Percentiles rank a stretch among this genome's conserved stretches.
These are phyloP conservation scores for Leptinotarsa texana DNA, from an alignment of 1,140 invertebrate species.

Conservation along the genomic window DNA sequence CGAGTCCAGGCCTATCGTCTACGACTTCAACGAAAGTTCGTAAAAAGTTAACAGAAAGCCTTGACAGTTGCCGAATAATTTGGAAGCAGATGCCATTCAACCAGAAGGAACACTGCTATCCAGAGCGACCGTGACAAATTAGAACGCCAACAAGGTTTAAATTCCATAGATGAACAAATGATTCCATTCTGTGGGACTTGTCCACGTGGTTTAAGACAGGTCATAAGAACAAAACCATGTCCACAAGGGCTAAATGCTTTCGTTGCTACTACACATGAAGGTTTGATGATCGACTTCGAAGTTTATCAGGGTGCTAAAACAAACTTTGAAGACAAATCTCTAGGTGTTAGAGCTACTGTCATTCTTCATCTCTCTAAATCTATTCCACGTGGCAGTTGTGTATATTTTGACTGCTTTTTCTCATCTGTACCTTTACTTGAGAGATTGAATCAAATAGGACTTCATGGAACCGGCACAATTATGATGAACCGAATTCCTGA, in stretches of 20 bases:
- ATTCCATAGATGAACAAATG: neutral
- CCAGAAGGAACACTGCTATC: slow-evolving; percentile 9
- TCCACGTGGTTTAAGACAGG: neutral
- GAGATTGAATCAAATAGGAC: neutral
- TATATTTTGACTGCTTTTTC: neutral
- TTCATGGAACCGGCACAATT: slow-evolving; percentile 5
- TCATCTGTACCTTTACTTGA: neutral
- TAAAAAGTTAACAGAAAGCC: neutral
- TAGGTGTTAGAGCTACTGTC: slow-evolving; percentile 6
- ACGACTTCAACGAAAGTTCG: neutral
- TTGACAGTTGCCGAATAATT: slow-evolving; percentile 1
- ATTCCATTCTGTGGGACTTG: neutral
- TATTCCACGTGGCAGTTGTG: neutral
- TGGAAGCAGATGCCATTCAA: slow-evolving; percentile 10
- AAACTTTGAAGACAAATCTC: neutral
- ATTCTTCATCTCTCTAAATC: neutral
- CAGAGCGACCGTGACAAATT: neutral
- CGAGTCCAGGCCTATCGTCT: neutral
- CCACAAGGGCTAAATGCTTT: neutral
- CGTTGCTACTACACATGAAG: neutral
- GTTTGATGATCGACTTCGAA: neutral
- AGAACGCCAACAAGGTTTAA: neutral
- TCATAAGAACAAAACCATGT: neutral
- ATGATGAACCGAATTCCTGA: slow-evolving; percentile 1
- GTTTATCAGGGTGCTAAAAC: neutral